Base-by-base conservation (phyloP, 30 jellyfish, hydroid and myxozoan genomes). In the Turritopsis rubra region DNA sequence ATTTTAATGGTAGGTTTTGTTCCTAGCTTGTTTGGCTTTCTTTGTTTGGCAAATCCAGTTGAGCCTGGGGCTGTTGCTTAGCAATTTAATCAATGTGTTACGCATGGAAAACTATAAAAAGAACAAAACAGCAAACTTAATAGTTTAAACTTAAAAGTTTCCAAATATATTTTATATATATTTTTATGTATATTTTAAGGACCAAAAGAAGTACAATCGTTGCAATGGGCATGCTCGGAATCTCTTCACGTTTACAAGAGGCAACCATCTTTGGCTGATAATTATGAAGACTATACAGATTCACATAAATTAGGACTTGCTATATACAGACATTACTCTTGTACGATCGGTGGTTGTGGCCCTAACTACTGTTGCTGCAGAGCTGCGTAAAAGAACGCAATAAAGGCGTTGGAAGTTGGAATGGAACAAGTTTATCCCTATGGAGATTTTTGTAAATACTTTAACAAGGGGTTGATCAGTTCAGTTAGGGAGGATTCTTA, bases 321-420 rank as follows among this genome's bases (percentile, higher is more conserved):
- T 1, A 89, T 94, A 30, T 94, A 94, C 86, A 89, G 99, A 75
- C 99, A 94, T 84, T 89, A 94, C 79, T 94, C 99, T 31, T 94
- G 99, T 80, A 89, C 97, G n/a, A 89, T 94, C 71, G 99, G 93
- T 24, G 99, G 99, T 16, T 94, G 99, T 85, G 99, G 99, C 29
- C 99, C 99, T 26, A 94, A 94, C 75, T 94, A 94, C 54, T 94
- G 99, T 65, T 94, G 99, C 82, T 94, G 99, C 87, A 72, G 97
- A 53, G 99, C 97, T 0, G 78, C 99, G 8, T 94, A 94, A n/a
- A n/a, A n/a, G n/a, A n/a, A n/a, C n/a, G n/a, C n/a, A n/a, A n/a
- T n/a, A 81, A 29, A 53, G 22, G 26, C 89, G 28, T 22, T 13
- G 22, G 27, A 16, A n/a, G n/a, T 18, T 17, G 25, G n/a, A n/a